These are phyloP conservation scores for Agonopterix heracliana DNA, from an alignment of 2,888 invertebrate species.

Conservation along the genomic window DNA sequence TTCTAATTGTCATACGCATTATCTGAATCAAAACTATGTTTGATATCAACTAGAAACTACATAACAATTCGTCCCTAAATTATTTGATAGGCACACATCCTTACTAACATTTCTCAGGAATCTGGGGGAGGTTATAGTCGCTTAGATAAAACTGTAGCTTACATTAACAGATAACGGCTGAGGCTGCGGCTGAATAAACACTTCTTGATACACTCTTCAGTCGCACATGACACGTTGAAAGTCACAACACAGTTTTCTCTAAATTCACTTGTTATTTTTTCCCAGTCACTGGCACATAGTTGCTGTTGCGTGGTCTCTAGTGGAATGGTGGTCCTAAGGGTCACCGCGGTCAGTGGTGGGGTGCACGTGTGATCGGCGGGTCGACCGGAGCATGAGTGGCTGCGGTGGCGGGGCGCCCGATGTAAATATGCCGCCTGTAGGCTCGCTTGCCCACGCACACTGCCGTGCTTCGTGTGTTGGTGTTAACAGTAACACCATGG, in stretches of 20 bases:
- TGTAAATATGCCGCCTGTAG: constrained; percentile 66
- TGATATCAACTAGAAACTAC: neutral
- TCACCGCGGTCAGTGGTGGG: constrained; percentile 44
- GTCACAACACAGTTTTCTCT: constrained; percentile 57
- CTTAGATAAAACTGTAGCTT: constrained; percentile 47
- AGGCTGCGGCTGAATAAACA: constrained; percentile 59
- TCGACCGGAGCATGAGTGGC: constrained; percentile 72
- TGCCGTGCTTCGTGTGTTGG: neutral
- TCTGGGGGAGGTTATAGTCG: no score
- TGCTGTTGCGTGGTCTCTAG: constrained; percentile 39
- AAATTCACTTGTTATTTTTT: constrained; percentile 39
- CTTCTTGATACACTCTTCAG: constrained; percentile 48
- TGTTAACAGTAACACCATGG: no score
- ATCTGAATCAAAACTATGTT: constrained; percentile 9
- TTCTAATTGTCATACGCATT: constrained; percentile 21
- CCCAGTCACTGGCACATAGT: constrained; percentile 64
- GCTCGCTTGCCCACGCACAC: constrained; percentile 45
- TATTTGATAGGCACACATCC: no score
- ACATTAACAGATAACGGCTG: constrained; percentile 66
- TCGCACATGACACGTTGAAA: constrained; percentile 63
- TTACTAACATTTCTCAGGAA: no score
- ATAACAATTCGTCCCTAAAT: no score
- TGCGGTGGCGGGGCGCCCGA: constrained; percentile 69
- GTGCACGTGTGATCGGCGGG: constrained; percentile 67
- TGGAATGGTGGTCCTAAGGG: constrained; percentile 41